Evolutionary conservation across 1,140 invertebrate genomes (phyloP).

Genomic region (Coptotermes formosanus): DNA sequence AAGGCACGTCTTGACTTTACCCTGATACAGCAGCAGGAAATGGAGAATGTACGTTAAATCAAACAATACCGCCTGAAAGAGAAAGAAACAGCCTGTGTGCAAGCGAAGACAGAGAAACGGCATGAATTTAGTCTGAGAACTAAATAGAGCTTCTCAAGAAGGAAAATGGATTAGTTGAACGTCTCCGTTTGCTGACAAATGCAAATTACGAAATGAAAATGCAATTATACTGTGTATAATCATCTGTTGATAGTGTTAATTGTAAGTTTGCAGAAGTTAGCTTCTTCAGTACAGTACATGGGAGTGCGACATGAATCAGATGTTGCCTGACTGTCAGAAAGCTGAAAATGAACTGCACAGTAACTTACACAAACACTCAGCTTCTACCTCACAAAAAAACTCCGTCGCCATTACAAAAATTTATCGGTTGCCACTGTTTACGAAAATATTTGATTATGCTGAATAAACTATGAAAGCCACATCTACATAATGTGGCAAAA

Average conservation of each 20-base stretch:
- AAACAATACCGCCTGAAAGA: background rate
- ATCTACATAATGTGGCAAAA: too few relatives aligned
- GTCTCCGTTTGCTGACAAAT: background rate
- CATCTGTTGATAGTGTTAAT: background rate
- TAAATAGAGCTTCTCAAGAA: background rate
- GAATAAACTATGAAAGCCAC: too few relatives aligned
- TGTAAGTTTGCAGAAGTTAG: background rate
- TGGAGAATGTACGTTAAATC: background rate
- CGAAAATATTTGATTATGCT: too few relatives aligned
- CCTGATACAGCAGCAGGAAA: background rate
- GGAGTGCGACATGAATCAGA: too few relatives aligned
- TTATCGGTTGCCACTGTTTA: too few relatives aligned
- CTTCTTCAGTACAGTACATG: too few relatives aligned
- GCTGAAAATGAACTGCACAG: too few relatives aligned
- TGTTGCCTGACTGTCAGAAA: too few relatives aligned
- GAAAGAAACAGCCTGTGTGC: background rate
- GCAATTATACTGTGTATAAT: background rate
- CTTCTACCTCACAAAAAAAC: too few relatives aligned
- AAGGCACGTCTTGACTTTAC: background rate
- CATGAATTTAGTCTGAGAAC: background rate
- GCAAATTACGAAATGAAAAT: background rate
- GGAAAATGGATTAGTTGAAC: background rate
- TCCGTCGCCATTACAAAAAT: too few relatives aligned
- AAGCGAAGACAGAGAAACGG: background rate
- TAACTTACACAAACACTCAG: too few relatives aligned